A percentile compares a stretch with the other conserved stretches of the same genome.
Evolutionary conservation across 2,113 vertebrate genomes (phyloP).

Genomic region (Struthio camelus): DNA sequence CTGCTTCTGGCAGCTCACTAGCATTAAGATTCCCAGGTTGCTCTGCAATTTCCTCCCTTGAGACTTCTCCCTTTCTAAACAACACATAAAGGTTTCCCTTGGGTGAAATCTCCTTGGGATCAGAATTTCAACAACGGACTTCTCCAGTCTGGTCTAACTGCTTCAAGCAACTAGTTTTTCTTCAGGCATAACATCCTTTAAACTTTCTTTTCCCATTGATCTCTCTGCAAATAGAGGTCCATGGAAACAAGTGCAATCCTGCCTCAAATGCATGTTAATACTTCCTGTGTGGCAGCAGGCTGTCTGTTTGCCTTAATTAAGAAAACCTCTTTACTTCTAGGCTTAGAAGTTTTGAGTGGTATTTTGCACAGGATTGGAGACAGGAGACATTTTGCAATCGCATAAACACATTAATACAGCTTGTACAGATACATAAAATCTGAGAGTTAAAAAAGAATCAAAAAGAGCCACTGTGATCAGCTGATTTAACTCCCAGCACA

Average conservation of each 20-base stretch:
- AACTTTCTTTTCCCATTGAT: background rate
- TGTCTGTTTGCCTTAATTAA: background rate
- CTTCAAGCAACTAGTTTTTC: background rate
- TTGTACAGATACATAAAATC: background rate
- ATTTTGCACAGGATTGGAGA: background rate
- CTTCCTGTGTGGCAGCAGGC: background rate
- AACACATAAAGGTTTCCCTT: background rate
- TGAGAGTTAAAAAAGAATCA: background rate
- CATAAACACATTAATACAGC: background rate
- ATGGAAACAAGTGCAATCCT: background rate
- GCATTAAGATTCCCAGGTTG: background rate
- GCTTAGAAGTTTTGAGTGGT: background rate
- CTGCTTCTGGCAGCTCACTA: constrained; percentile 36
- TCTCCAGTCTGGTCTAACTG: background rate
- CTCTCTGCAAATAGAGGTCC: background rate
- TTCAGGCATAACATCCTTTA: background rate
- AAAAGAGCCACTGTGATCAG: background rate
- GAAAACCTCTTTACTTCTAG: background rate
- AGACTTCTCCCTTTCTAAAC: constrained; percentile 1
- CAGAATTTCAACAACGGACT: background rate
- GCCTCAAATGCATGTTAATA: background rate
- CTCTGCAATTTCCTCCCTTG: background rate
- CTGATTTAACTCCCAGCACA: background rate
- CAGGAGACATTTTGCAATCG: background rate
- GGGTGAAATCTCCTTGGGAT: background rate